Base-by-base conservation (phyloP, 2,797 vertebrate species). In the Rhincodon typus region DNA sequence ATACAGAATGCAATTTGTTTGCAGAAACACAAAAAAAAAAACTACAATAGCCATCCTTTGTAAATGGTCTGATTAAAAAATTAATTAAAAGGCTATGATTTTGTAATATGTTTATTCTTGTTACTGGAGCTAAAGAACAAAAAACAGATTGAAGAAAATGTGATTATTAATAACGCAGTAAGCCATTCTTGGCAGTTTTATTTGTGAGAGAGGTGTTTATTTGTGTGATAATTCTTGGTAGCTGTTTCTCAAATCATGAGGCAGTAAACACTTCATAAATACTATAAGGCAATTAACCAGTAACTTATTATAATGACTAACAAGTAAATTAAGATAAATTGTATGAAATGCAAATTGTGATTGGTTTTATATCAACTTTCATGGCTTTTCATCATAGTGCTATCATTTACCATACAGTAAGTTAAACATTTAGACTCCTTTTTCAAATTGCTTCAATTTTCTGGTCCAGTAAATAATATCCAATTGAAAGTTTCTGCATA, bases 401-500 rank as follows among this genome's bases (percentile, higher is more conserved):
- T 53, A 25, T 95, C 94, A 95, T 53, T 72, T 74, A 57, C 8
- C 46, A 53, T 10, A 72, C 27, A 95, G 53, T 74, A 74, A 21
- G 53, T 74, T 50, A 74, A 30, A 95, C 4, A 30, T 53, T 34
- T 50, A 25, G 50, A 46, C 46, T 46, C 46, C 46, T 95, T 94
- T 96, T 74, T 96, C 95, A 96, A 96, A 91, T 91, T 88, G 84
- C 69, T 95, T 77, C 74, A 42, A 91, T 96, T 96, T 96, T 95
- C 94, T 90, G 96, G 86, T 87, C 27, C 95, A 86, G 77, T 67
- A 77, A 87, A 91, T 95, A 96, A 95, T 34, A 95, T 95, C 94
- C 94, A 72, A 96, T 95, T 96, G 95, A 96, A 84, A 95, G 86
- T 0, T n/a, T 34, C 70, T 95, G 95, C 74, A 95, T 96, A 96